phyloP scores from a whole-genome alignment of 2,888 invertebrate species.

The Polymixis lichenea region DNA sequence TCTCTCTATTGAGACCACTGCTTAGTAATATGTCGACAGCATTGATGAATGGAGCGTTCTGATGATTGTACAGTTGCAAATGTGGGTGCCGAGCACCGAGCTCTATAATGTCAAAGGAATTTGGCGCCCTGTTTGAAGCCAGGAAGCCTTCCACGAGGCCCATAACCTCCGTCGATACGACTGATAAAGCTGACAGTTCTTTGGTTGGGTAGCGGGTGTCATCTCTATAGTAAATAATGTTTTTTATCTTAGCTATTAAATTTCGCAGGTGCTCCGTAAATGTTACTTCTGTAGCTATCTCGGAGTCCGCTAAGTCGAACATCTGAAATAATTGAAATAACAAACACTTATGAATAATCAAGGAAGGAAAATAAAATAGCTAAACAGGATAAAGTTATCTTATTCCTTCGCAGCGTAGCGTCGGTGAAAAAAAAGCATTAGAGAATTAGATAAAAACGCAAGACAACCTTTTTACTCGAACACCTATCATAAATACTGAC shows the following conservation, averaged over 20 bases:
- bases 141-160: constrained; percentile 91
- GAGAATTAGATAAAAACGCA: too few relatives aligned
- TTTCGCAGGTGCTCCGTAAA: constrained; percentile 92
- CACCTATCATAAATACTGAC: too few relatives aligned
- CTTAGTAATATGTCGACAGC: constrained; percentile 87
- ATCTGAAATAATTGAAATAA: constrained; percentile 88
- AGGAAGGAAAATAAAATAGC: background rate
- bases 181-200: constrained; percentile 90
- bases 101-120: constrained; percentile 87
- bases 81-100: constrained; percentile 86
- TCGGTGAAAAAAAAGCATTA: background rate
- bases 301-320: constrained; percentile 92
- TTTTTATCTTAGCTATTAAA: constrained; percentile 88
- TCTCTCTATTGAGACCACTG: constrained; percentile 88
- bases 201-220: constrained; percentile 87
- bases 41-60: constrained; percentile 88
- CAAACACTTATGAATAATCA: background rate
- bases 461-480: background rate
- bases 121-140: constrained; percentile 86
- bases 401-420: too few relatives aligned
- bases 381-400: background rate
- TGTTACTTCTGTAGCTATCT: constrained; percentile 92
- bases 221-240: constrained; percentile 86
- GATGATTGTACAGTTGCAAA: constrained; percentile 86
- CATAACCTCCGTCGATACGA: constrained; percentile 91